These are phyloP conservation scores for Pelecanoides urinatrix DNA, from an alignment of 2,113 vertebrate species.

Conservation along the genomic window DNA sequence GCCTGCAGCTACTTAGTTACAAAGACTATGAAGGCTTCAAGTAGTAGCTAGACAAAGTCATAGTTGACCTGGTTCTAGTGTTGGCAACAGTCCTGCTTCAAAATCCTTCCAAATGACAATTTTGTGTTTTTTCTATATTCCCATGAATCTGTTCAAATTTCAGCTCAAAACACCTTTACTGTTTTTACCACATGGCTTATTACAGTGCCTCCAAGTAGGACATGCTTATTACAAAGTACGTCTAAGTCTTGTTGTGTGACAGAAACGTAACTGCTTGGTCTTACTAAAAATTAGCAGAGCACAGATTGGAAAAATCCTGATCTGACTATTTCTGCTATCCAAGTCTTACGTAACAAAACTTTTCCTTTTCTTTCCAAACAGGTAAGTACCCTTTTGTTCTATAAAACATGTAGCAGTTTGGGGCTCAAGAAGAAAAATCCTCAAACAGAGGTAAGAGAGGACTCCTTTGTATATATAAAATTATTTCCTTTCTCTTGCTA, in stretches of 20 bases:
- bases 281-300: not conserved
- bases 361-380: not conserved
- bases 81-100: not conserved
- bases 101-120: not conserved
- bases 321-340: not conserved
- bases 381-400: not conserved
- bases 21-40: not conserved
- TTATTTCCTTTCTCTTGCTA: not conserved
- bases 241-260: not conserved
- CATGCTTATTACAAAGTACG: not conserved
- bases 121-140: not conserved
- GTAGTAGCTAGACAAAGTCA: not conserved
- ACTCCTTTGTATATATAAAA: not conserved
- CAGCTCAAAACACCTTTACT: not conserved
- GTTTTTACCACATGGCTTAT: not conserved
- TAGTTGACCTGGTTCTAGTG: not conserved
- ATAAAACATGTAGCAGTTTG: not conserved
- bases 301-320: not conserved
- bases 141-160: not conserved
- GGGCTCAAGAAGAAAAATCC: not conserved
- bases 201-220: not conserved
- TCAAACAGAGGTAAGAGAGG: not conserved
- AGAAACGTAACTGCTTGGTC: not conserved
- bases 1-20: not conserved
- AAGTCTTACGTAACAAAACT: not conserved